Base-by-base conservation (phyloP, 2,888 invertebrate species). In the Lamellibrachia columna region DNA sequence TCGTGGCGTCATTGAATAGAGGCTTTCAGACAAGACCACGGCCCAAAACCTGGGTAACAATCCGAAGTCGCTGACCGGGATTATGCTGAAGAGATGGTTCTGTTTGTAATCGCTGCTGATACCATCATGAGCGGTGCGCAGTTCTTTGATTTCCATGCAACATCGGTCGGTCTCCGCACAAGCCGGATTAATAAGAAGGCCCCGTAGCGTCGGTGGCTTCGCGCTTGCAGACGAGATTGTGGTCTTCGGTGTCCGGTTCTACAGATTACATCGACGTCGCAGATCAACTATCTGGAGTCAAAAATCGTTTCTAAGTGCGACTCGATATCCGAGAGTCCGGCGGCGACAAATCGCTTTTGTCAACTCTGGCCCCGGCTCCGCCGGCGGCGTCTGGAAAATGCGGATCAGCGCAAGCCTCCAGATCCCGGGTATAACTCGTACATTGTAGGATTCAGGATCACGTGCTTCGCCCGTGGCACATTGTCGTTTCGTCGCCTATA, bases 271-370 rank as follows among this genome's bases (percentile, higher is more conserved):
- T 75, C 75, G 75, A 75, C 75, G 75, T 22, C 15, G 22, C 75
- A 75, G 75, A 75, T 75, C 75, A 75, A 75, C 22, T 11, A 75
- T 75, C 75, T 75, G 75, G 22, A 75, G 75, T 75, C 75, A 75
- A 15, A 75, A 75, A 75, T 75, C 11, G 22, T 75, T 75, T 75
- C 75, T 75, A 75, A 15, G 75, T 75, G 22, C 75, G 75, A 75
- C 75, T 75, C 22, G 75, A 75, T 75, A 75, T 75, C 75, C 75
- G 75, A 75, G 75, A 22, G 75, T 75, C 75, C 75, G 75, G 6
- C 75, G 15, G 75, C 75, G 75, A 75, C 75, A 75, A 75, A 75
- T 75, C 22, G 75, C 75, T 75, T 75, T 75, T 75, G 75, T 75
- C 15, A 75, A 75, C 75, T 75, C 75, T 75, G 75, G 75, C 75